Evolutionary conservation across 2,888 invertebrate species (phyloP).

Genomic region (Aleiodes alternator): DNA sequence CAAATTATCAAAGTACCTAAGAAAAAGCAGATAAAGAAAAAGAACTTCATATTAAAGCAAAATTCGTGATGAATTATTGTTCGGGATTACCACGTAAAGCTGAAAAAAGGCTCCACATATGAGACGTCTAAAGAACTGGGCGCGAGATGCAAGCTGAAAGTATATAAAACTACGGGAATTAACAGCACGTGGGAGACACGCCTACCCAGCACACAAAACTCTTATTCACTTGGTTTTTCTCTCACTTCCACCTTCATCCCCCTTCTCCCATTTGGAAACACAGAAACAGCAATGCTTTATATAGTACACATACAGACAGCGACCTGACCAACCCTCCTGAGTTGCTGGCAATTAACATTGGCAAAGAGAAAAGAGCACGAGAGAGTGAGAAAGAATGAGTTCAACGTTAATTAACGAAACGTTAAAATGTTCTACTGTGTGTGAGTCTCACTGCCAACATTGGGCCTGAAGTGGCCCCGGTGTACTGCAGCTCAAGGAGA

Average conservation of each 20-base stretch:
- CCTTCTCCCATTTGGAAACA: not conserved
- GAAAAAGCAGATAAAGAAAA: too few species aligned
- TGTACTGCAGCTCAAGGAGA: not conserved
- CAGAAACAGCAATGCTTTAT: not conserved
- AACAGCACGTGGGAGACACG: conserved; percentile 63
- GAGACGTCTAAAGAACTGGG: conserved; percentile 28
- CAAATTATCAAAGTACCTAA: not conserved
- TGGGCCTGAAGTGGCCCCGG: conserved; percentile 15
- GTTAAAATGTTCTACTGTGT: conserved; percentile 48
- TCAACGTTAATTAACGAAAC: conserved; percentile 72
- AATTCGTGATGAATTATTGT: not conserved
- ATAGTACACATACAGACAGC: not conserved
- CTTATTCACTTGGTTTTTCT: conserved; percentile 28
- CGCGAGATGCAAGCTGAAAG: conserved; percentile 41
- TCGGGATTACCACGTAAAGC: conserved; percentile 58
- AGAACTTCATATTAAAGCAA: too few species aligned
- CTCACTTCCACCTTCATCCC: not conserved
- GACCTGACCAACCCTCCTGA: conserved; percentile 50
- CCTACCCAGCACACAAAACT: conserved; percentile 60
- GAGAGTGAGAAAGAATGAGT: conserved; percentile 48
- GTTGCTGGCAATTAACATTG: conserved; percentile 67
- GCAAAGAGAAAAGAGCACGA: conserved; percentile 40
- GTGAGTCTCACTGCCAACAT: conserved; percentile 15
- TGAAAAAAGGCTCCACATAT: conserved; percentile 45
- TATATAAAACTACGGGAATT: conserved; percentile 53